phyloP scores from a whole-genome alignment of 2,888 invertebrate genomes.

The Conomelus anceps region DNA sequence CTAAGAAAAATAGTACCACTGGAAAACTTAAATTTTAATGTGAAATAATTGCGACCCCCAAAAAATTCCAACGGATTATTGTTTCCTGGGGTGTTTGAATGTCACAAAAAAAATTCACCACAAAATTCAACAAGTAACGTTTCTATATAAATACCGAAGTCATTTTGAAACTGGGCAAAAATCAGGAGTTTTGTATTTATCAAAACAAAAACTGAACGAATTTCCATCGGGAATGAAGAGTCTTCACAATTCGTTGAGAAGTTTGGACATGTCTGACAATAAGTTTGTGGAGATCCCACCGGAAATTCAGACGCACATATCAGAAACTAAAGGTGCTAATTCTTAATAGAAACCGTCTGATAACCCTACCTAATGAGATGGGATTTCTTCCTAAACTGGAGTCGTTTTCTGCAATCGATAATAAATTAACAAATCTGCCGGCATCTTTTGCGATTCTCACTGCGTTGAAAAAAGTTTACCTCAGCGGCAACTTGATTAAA shows the following conservation, averaged over 20 bases:
- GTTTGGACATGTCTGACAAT: conserved; percentile 88
- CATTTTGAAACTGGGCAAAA: conserved; percentile 93
- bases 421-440: conserved; percentile 67
- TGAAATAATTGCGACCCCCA: no score
- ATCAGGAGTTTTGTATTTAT: conserved; percentile 87
- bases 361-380: conserved; percentile 67
- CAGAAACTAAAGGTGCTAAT: conserved; percentile 64
- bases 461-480: conserved; percentile 65
- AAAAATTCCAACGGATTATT: no score
- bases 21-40: no score
- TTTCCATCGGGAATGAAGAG: conserved; percentile 60
- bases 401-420: conserved; percentile 64
- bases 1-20: no score
- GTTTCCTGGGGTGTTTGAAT: no score
- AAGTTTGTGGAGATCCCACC: conserved; percentile 57
- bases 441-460: conserved; percentile 56
- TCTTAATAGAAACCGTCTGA: conserved; percentile 47
- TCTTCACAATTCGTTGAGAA: conserved; percentile 65
- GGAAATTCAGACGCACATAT: conserved; percentile 54
- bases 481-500: conserved; percentile 68
- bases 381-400: conserved; percentile 47
- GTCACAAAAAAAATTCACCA: no score
- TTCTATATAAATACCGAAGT: no score
- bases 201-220: conserved; percentile 72
- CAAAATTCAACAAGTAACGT: no score